phyloP scores from a whole-genome alignment of 2,888 invertebrate species.

The Tipula vernalis region DNA sequence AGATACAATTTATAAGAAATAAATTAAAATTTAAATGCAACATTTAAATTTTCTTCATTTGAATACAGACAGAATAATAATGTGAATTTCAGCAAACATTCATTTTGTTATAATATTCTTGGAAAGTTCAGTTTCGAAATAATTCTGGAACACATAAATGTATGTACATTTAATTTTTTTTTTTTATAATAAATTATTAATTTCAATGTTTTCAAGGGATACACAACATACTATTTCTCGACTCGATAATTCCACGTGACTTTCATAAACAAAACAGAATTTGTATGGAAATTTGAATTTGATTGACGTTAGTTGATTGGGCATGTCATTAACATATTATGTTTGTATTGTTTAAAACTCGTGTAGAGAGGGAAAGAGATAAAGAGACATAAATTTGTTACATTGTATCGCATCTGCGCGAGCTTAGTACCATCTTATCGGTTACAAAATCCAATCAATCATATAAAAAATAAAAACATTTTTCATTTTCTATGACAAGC shows the following conservation, averaged over 20 bases:
- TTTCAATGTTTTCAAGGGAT: neutral
- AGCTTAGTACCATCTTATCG: neutral
- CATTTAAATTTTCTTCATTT: neutral
- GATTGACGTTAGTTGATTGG: neutral
- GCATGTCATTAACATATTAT: neutral
- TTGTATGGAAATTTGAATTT: neutral
- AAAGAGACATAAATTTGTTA: neutral
- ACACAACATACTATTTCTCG: no score
- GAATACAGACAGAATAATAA: neutral
- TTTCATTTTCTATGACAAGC: neutral
- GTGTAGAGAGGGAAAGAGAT: no score
- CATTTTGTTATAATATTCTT: neutral
- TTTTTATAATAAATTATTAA: neutral
- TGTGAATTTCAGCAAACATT: neutral
- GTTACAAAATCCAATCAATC: neutral
- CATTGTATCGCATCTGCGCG: neutral
- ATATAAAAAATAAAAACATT: neutral
- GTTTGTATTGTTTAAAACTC: no score
- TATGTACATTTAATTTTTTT: neutral
- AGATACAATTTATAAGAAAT: neutral
- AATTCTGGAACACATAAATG: neutral
- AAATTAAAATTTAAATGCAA: neutral
- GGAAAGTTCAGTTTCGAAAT: neutral
- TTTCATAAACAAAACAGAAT: neutral
- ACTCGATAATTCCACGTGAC: neutral